Evolutionary conservation across 2,113 vertebrate genomes (phyloP), one percentile per base, ranked within the genome.

Genomic region (Phasianus colchicus): DNA sequence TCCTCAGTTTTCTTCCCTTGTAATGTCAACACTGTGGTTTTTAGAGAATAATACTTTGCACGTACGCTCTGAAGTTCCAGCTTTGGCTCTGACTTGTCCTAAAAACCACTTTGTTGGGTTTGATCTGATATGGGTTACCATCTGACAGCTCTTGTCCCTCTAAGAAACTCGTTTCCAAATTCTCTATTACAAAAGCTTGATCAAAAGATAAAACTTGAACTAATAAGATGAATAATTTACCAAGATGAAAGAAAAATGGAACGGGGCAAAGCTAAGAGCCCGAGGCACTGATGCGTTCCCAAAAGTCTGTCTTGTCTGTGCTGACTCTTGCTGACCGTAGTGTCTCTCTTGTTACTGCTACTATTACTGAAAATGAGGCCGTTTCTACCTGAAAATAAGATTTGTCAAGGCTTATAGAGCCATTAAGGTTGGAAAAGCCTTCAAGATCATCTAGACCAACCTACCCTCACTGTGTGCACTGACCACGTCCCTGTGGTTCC

Each of bases 21-120:
- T 95, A 93, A 88, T 93, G 95, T 96, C 95, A 95, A 94, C 93
- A 88, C 76, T 90, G 90, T 94, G 95, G 92, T 77, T 96, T 95
- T 89, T 38, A 77, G 66, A 84, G 92, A 95, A 95, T 84, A 93
- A 77, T 86, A 83, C 86, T 66, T 88, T 86, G 90, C 88, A 93
- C 3, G 1, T 90, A 92, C 54, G 34, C 57, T 81, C 69, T 86
- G 76, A 91, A 94, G 83, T 91, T 94, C 69, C 86, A 81, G 0
- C 90, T 80, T 88, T 88, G 90, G 88, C 93, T 94, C 72, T 45
- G 47, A 60, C 88, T 94, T 94, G 90, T 90, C 90, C 76, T 34
- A 64, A 91, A 83, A 91, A 45, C 75, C 10, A 3, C 76, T 94
- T 86, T 52, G n/a, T 40, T 88, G 69, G 80, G 32, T 47, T 86